Conservation (phyloP, 2,797 vertebrate genomes). For the Parotocinclus haroldoi region DNA sequence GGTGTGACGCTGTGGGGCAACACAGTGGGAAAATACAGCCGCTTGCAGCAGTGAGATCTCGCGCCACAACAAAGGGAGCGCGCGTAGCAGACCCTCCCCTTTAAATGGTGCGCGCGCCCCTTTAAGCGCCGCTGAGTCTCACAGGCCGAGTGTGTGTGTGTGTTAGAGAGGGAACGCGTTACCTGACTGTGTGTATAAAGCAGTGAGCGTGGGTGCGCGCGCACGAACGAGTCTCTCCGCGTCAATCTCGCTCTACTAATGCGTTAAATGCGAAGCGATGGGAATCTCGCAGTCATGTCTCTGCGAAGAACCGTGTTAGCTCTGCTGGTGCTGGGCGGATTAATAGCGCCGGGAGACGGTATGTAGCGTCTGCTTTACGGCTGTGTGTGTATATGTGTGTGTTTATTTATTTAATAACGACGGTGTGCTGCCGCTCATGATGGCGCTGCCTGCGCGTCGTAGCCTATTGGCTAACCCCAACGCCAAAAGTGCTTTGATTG, state of each 20-base stretch:
- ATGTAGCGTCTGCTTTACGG: conserved; percentile 55
- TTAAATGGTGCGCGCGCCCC: conserved; percentile 66
- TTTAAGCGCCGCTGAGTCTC: conserved; percentile 58
- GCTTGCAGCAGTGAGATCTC: not conserved
- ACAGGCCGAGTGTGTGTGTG: not conserved
- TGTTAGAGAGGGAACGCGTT: not conserved
- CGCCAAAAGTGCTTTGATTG: conserved; percentile 3
- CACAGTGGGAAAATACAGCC: too few species aligned
- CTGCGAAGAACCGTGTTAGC: conserved; percentile 55
- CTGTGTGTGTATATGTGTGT: conserved; percentile 24
- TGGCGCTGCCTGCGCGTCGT: conserved; percentile 66
- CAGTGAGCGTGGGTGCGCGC: not conserved
- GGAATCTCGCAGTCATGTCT: conserved; percentile 72
- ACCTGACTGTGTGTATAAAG: not conserved
- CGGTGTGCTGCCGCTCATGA: conserved; percentile 57
- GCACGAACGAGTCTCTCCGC: conserved; percentile 60
- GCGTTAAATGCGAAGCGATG: conserved; percentile 70
- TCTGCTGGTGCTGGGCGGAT: conserved; percentile 65
- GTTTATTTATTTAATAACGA: too few species aligned
- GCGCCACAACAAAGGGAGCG: conserved; percentile 46
- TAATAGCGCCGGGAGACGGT: conserved; percentile 64
- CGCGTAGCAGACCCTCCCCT: conserved; percentile 59
- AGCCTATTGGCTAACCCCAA: conserved; percentile 48
- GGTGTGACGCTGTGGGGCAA: too few species aligned
- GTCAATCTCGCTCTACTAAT: conserved; percentile 62